A percentile compares a stretch with the other conserved stretches of the same genome.
phyloP scores from a whole-genome alignment of 2,113 vertebrate genomes.

The Oryzias woworae region DNA sequence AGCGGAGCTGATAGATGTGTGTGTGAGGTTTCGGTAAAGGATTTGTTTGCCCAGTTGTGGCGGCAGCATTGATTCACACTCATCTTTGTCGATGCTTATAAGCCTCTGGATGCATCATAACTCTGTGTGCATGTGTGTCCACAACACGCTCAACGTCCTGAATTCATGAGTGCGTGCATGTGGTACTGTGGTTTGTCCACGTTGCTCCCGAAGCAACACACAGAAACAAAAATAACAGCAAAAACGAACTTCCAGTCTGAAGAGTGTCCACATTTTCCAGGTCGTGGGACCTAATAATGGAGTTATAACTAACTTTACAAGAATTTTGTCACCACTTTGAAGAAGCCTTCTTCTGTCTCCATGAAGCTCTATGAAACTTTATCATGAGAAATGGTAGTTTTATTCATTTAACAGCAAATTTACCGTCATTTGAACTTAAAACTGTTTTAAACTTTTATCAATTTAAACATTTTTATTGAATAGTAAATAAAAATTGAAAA shows the following conservation, averaged over 20 bases:
- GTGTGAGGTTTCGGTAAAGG: conserved; percentile 66
- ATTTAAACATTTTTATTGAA: not conserved
- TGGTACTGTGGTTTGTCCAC: conserved; percentile 9
- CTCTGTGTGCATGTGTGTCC: conserved; percentile 35
- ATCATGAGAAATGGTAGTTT: too few species aligned
- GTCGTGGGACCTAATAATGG: not conserved
- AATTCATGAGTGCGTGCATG: conserved; percentile 12
- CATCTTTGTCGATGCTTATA: conserved; percentile 77
- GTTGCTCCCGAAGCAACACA: too few species aligned
- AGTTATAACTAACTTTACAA: not conserved
- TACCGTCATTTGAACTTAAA: too few species aligned
- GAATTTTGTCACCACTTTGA: not conserved
- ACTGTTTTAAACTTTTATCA: not conserved
- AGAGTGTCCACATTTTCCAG: not conserved
- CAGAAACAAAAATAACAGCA: too few species aligned
- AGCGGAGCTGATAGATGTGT: conserved; percentile 1
- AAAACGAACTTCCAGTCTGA: too few species aligned
- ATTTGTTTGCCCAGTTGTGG: conserved; percentile 74
- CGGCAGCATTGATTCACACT: conserved; percentile 77
- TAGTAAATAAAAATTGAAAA: conserved; percentile 7
- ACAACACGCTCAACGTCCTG: too few species aligned
- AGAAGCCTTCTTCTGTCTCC: too few species aligned
- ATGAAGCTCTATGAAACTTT: too few species aligned
- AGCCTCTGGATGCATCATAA: conserved; percentile 74
- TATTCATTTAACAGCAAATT: too few species aligned